Conservation (phyloP, 2,113 vertebrate genomes). For the Fulmarus glacialis region DNA sequence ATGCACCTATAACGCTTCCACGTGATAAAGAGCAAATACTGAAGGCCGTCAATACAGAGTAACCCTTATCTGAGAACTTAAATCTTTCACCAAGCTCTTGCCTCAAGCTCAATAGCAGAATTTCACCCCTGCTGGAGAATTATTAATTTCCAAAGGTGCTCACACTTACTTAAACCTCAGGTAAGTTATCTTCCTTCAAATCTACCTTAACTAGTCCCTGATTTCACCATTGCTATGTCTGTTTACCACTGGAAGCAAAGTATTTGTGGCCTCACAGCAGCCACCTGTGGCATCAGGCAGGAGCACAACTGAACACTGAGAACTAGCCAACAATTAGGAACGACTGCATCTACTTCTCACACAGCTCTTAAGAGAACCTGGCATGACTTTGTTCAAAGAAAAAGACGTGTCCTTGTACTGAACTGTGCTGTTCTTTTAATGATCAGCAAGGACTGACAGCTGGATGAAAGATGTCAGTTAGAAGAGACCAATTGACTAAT, state of each 20-base stretch:
- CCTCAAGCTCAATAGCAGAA: neutral
- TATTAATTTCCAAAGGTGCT: neutral
- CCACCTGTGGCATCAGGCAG: neutral
- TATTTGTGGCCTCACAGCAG: neutral
- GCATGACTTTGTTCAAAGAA: neutral
- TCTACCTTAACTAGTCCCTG: neutral
- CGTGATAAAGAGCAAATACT: rapidly evolving
- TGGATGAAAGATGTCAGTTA: neutral
- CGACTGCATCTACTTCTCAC: neutral
- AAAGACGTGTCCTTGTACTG: neutral
- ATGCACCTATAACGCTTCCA: neutral
- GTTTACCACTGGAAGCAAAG: neutral
- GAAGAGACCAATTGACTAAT: neutral
- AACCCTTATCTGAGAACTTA: neutral
- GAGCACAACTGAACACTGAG: neutral
- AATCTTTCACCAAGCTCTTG: neutral
- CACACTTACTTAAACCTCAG: neutral
- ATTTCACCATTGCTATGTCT: neutral
- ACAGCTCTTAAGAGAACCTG: neutral
- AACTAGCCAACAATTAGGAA: neutral
- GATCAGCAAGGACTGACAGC: neutral
- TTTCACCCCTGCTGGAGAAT: neutral
- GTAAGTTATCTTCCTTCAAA: neutral
- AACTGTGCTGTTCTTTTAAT: neutral
- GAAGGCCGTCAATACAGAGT: neutral